Percentiles rank a stretch among this genome's conserved stretches.
phyloP scores from a whole-genome alignment of 2,888 invertebrate genomes.

The Limnephilus marmoratus region DNA sequence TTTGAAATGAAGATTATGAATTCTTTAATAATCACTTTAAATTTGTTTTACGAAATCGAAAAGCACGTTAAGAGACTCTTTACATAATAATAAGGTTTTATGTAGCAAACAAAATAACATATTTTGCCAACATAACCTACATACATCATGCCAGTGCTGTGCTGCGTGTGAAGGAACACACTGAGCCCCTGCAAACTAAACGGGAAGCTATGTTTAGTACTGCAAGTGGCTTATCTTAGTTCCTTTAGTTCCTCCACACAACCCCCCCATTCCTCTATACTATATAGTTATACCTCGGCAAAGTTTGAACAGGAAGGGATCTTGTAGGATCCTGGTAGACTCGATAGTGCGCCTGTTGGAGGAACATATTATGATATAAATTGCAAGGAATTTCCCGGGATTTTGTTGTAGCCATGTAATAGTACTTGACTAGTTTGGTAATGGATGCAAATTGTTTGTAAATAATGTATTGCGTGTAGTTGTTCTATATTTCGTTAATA shows the following conservation, averaged over 20 bases:
- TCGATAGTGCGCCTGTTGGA: background rate
- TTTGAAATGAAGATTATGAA: too few relatives aligned
- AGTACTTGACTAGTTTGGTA: background rate
- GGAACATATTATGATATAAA: constrained; percentile 32
- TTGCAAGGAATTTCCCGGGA: constrained; percentile 18
- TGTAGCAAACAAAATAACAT: too few relatives aligned
- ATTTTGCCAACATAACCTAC: background rate
- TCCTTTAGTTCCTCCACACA: background rate
- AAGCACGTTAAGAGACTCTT: too few relatives aligned
- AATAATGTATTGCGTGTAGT: background rate
- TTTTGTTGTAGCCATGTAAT: background rate
- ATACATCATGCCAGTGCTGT: background rate
- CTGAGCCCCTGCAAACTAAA: background rate
- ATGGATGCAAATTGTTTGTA: background rate
- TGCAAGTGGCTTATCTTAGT: background rate
- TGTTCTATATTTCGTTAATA: background rate
- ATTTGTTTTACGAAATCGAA: too few relatives aligned
- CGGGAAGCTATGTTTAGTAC: constrained; percentile 1
- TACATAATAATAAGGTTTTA: too few relatives aligned
- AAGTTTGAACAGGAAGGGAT: constrained; percentile 43
- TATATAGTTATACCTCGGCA: background rate
- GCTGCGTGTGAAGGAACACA: background rate
- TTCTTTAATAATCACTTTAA: too few relatives aligned
- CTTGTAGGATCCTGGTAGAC: constrained; percentile 8
- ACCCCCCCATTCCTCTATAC: constrained; percentile 7